Base-by-base conservation (phyloP, 2,113 vertebrate species). In the Loxodonta africana region DNA sequence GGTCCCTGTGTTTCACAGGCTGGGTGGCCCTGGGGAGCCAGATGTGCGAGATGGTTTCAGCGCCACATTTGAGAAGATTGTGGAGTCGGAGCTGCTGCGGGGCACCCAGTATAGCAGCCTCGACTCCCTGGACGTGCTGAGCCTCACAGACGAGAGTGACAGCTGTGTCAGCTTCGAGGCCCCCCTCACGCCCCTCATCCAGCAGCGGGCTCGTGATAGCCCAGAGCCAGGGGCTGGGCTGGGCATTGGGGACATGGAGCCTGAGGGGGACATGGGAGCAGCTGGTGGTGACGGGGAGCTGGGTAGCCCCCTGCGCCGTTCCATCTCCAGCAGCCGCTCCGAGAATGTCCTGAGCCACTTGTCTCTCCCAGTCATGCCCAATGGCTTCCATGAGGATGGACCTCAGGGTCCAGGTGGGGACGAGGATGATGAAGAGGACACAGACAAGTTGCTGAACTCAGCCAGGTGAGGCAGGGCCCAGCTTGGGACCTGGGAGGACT, bases 101-200 rank as follows among this genome's bases (percentile, higher is more conserved):
- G 99, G 99, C 57, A 99, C 99, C 6, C 99, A 99, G 98, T 99
- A 99, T 98, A 99, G 99, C 99, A 99, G 99, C 98, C 98, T 99
- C 85, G 99, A 99, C 98, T 99, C 99, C 48, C 97, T 99, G 97
- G 99, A 99, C 0, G 99, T 99, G 97, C 98, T 99, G 96, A 99
- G 99, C 23, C 99, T 99, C 94, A 99, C 99, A 0, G 99, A 99
- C 0, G 99, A 99, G 98, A 99, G 99, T 5, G 99, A 99, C 98
- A 99, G 99, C 98, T 99, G 99, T 5, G 99, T 99, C 96, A 99
- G 99, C 94, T 99, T 99, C 2, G 99, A 99, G 97, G 99, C 99
- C 0, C 99, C 99, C 0, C 99, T 99, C 94, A 99, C 99, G 0
- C 99, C 99, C 0, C 99, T 99, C 98, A 99, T 99, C 98, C 99